These are phyloP conservation scores for Mechanitis mazaeus DNA, from an alignment of 2,888 invertebrate species.

Conservation along the genomic window DNA sequence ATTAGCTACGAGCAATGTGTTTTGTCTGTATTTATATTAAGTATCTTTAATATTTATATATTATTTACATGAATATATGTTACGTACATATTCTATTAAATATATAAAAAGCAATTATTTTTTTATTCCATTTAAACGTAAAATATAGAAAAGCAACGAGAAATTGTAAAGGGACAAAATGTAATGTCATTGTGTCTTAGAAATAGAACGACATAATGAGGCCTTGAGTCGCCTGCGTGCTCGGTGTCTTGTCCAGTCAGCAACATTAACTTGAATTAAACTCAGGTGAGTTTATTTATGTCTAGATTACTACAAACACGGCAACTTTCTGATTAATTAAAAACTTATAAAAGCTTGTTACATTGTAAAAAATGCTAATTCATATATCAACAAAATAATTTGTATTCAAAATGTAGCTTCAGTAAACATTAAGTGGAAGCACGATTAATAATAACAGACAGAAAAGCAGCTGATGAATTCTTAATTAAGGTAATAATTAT, in stretches of 20 bases:
- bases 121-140: not conserved
- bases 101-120: too few relatives aligned
- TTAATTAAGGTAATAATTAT: constrained; percentile 3
- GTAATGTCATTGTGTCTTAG: constrained; percentile 13
- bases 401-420: too few relatives aligned
- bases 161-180: constrained; percentile 1
- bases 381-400: too few relatives aligned
- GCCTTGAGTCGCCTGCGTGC: constrained; percentile 13
- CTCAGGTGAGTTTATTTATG: constrained; percentile 8
- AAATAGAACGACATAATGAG: constrained; percentile 26
- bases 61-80: too few relatives aligned
- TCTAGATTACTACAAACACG: not conserved
- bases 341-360: not conserved
- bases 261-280: constrained; percentile 14
- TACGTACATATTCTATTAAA: too few relatives aligned
- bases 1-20: not conserved
- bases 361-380: too few relatives aligned
- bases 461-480: constrained; percentile 1
- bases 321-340: constrained; percentile 4
- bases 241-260: constrained; percentile 10
- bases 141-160: not conserved
- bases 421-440: too few relatives aligned
- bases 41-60: not conserved
- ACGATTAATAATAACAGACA: not conserved
- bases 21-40: not conserved